These are phyloP conservation scores for Euura saliciscinereae DNA, from an alignment of 1,140 invertebrate species.

Conservation along the genomic window DNA sequence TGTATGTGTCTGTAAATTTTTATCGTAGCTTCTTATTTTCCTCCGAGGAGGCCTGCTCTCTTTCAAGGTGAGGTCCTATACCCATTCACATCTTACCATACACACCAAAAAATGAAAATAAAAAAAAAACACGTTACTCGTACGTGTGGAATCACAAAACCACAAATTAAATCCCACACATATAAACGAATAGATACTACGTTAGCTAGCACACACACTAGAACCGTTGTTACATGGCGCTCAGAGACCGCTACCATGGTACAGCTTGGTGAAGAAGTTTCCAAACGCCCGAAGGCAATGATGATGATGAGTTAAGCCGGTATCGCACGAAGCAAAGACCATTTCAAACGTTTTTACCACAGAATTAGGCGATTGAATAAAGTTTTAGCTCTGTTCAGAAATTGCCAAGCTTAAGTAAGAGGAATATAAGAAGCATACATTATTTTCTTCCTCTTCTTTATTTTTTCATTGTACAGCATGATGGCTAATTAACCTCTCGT, in stretches of 20 bases:
- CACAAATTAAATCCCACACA: conserved; percentile 33
- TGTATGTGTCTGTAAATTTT: too few relatives aligned
- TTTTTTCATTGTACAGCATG: too few relatives aligned
- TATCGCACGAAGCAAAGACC: too few relatives aligned
- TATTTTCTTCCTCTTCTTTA: too few relatives aligned
- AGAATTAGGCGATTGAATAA: too few relatives aligned
- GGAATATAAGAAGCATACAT: too few relatives aligned
- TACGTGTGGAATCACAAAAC: conserved; percentile 18
- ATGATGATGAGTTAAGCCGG: too few relatives aligned
- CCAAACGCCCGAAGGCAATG: too few relatives aligned
- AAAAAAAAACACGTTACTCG: not conserved
- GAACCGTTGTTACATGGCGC: conserved; percentile 15
- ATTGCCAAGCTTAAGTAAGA: too few relatives aligned
- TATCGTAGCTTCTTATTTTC: not conserved
- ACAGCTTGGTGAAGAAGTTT: conserved; percentile 25
- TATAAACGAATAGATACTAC: conserved; percentile 11
- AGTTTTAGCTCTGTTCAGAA: too few relatives aligned
- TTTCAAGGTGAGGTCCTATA: conserved; percentile 4
- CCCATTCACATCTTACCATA: conserved; percentile 9
- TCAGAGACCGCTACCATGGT: conserved; percentile 26
- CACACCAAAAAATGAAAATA: not conserved
- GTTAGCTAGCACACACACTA: conserved; percentile 17
- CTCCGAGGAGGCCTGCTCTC: conserved; percentile 4
- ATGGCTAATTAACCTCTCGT: too few relatives aligned
- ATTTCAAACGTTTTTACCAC: too few relatives aligned